Conservation (phyloP, 2,113 vertebrate species). For the Heterotilapia buettikoferi region DNA sequence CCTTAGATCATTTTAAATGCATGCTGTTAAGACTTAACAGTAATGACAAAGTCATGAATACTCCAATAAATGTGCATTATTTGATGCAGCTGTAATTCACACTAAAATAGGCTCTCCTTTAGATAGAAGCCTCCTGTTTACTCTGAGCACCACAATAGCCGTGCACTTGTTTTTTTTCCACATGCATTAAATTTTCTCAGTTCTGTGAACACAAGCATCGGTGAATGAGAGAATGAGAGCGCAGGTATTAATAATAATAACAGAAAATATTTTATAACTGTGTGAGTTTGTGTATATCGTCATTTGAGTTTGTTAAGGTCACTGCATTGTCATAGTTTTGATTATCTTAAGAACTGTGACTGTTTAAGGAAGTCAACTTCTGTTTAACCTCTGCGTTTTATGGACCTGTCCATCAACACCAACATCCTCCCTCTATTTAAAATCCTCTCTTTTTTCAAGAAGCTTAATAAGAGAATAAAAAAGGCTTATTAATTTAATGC, state of each 20-base stretch:
- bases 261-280: background rate
- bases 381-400: background rate
- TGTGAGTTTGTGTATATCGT: background rate
- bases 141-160: background rate
- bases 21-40: background rate
- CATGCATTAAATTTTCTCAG: background rate
- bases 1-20: constrained; percentile 30
- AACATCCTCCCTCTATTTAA: background rate
- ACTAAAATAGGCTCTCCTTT: background rate
- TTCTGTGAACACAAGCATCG: background rate
- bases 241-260: background rate
- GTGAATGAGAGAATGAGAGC: background rate
- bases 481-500: background rate
- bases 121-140: background rate
- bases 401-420: background rate
- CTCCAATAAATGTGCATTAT: constrained; percentile 1
- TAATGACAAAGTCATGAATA: constrained; percentile 8
- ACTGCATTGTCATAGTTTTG: background rate
- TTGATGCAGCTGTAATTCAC: constrained; percentile 11
- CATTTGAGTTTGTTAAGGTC: background rate
- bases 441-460: background rate
- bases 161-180: accelerated
- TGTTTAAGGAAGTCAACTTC: accelerated
- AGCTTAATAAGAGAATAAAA: background rate
- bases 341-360: background rate